A percentile compares a stretch with the other conserved stretches of the same genome.
Conservation (phyloP, 2,888 invertebrate genomes). For the Timandra comae region DNA sequence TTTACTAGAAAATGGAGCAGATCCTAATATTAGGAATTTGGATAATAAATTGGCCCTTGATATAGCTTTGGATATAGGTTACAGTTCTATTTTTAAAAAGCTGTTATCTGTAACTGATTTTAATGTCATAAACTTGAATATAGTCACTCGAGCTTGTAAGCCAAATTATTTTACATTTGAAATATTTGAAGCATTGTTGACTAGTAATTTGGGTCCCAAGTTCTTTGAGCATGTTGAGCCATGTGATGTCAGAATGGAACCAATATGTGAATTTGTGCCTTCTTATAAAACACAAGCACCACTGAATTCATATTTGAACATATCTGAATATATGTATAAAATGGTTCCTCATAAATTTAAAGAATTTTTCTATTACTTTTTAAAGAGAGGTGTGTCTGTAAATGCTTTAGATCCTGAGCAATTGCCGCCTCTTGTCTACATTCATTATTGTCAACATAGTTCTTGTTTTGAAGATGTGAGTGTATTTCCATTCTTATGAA, state of each 20-base stretch:
- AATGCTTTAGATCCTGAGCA: constrained; percentile 52
- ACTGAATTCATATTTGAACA: constrained; percentile 54
- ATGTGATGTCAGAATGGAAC: constrained; percentile 39
- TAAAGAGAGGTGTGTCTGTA: constrained; percentile 56
- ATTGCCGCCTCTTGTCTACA: constrained; percentile 65
- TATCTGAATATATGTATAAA: constrained; percentile 62
- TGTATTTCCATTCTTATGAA: too few species aligned
- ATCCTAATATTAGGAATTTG: constrained; percentile 52
- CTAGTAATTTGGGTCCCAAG: constrained; percentile 53
- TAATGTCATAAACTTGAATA: constrained; percentile 42
- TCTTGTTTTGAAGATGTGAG: constrained; percentile 57
- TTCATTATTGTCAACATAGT: constrained; percentile 50
- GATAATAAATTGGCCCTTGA: constrained; percentile 50
- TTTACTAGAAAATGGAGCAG: constrained; percentile 53
- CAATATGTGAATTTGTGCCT: constrained; percentile 39
- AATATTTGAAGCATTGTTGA: constrained; percentile 53
- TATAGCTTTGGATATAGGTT: constrained; percentile 47
- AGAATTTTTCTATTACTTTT: constrained; percentile 55
- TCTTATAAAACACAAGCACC: constrained; percentile 51
- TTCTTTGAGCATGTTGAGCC: constrained; percentile 54
- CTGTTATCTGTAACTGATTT: constrained; percentile 45
- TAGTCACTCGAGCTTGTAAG: constrained; percentile 56
- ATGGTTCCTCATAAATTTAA: constrained; percentile 47
- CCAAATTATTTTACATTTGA: constrained; percentile 62
- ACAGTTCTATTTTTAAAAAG: constrained; percentile 42